A percentile compares a stretch with the other conserved stretches of the same genome.
Evolutionary conservation across 2,113 vertebrate species (phyloP).

Genomic region (Polypterus bichir): DNA sequence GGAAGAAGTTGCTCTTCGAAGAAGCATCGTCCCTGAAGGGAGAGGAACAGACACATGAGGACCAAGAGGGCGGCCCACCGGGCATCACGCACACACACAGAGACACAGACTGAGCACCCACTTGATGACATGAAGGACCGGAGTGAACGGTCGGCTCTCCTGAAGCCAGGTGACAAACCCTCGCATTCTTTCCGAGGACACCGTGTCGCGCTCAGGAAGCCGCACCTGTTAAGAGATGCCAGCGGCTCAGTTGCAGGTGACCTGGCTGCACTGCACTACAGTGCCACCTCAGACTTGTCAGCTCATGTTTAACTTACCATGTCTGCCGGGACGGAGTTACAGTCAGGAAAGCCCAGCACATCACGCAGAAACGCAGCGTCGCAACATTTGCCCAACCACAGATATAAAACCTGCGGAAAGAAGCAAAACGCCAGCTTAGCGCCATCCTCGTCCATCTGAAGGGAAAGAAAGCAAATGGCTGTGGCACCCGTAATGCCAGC

Average conservation of each 20-base stretch:
- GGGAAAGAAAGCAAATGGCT: too few species aligned
- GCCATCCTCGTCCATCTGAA: background rate
- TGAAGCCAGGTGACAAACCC: slow-evolving; percentile 85
- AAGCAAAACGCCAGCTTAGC: background rate
- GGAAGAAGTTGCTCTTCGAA: slow-evolving; percentile 70
- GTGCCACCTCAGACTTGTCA: background rate
- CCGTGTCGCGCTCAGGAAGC: slow-evolving; percentile 74
- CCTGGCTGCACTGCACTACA: background rate
- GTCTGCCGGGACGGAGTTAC: slow-evolving; percentile 70
- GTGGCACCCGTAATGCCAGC: too few species aligned
- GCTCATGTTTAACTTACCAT: slow-evolving; percentile 57
- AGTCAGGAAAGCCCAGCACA: slow-evolving; percentile 78
- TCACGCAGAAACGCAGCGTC: slow-evolving; percentile 74
- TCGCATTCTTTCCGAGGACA: slow-evolving; percentile 67
- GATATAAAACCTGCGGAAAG: slow-evolving; percentile 62
- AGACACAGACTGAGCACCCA: slow-evolving; percentile 42
- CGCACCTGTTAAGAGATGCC: slow-evolving; percentile 47
- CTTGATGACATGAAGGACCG: slow-evolving; percentile 74
- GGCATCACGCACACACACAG: background rate
- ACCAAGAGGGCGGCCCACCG: background rate
- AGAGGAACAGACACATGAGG: background rate
- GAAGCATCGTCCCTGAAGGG: slow-evolving; percentile 73
- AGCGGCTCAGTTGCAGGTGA: background rate
- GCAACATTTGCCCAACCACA: slow-evolving; percentile 87
- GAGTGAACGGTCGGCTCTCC: slow-evolving; percentile 68